Evolutionary conservation across 2,113 vertebrate species (phyloP), one percentile per base, ranked within the genome.

Genomic region (Etheostoma spectabile): DNA sequence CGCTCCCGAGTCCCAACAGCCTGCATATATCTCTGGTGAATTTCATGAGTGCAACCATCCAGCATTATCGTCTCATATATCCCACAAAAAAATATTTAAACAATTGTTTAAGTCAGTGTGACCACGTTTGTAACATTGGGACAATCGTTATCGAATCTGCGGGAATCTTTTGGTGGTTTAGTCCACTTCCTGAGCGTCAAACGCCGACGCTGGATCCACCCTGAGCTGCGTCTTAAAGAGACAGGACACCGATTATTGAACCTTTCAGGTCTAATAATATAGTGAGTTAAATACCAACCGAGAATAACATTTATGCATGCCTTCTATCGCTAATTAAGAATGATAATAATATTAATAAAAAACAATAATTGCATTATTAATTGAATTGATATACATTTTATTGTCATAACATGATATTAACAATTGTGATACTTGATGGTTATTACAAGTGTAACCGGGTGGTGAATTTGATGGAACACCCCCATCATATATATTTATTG

Each of bases 1-100:
- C 95, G 89, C 92, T 94, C 77, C 90, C 90, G 82, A 95, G 80
- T 86, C 95, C 95, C 91, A 95, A 63, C 52, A 95, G 86, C 77
- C 95, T 90, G 91, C 91, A 95, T 63, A 96, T 89, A 60, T 93
- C 93, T 86, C 91, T 93, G 85, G 94, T 95, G 92, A 95, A 93
- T 83, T 91, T 95, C 95, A 95, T 95, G 77, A 95, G 92, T 67
- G 92, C 93, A 49, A 95, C 94, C 93, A 95, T 96, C 87, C 93
- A 91, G 93, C 95, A 95, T 95, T 91, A 92, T 95, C 90, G 35
- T 85, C 56, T 22, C 18, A 21, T 86, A 83, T 72, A 78, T 52
- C 71, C 30, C 55, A 21, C 51, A 24, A n/a, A 62, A 68, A 18
- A 16, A 19, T 72, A 4, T 16, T 62, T 10, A 15, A 52, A 61